Percentiles rank a stretch among this genome's conserved stretches.
These are phyloP conservation scores for Pachydiplax longipennis DNA, from an alignment of 2,888 invertebrate genomes.

Conservation along the genomic window DNA sequence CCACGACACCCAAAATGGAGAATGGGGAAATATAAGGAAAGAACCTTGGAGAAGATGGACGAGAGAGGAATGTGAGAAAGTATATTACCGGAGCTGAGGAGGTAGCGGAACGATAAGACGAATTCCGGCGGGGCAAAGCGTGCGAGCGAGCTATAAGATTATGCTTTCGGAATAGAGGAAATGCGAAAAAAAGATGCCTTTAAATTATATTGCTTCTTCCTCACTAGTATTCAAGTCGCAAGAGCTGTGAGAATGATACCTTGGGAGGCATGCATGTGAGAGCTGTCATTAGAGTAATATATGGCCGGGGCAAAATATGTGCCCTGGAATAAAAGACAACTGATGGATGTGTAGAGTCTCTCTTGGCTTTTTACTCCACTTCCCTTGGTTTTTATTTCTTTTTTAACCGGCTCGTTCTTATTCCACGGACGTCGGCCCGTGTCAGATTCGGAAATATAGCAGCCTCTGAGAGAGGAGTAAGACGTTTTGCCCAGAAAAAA, in stretches of 20 bases:
- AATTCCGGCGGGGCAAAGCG: background rate
- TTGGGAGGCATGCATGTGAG: background rate
- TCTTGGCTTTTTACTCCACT: background rate
- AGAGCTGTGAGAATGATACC: slow-evolving; percentile 5
- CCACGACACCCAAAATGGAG: background rate
- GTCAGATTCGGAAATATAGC: slow-evolving; percentile 30
- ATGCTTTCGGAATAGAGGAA: background rate
- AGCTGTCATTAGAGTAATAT: slow-evolving; percentile 22
- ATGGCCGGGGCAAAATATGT: slow-evolving; percentile 11
- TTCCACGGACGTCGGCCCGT: background rate
- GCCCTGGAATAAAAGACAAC: slow-evolving; percentile 23
- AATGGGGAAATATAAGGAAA: background rate
- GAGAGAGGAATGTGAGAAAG: background rate
- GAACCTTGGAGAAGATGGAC: background rate
- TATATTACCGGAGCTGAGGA: background rate
- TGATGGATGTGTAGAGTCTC: slow-evolving; percentile 17
- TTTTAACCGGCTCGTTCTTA: slow-evolving; percentile 17
- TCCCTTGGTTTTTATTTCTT: background rate
- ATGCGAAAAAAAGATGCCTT: background rate
- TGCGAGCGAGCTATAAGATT: background rate
- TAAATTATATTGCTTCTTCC: slow-evolving; percentile 15
- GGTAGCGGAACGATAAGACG: background rate
- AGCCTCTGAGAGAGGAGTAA: background rate
- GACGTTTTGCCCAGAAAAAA: background rate
- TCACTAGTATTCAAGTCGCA: slow-evolving; percentile 32